Conservation (phyloP, 2,888 invertebrate genomes). For the Papilio protenor region DNA sequence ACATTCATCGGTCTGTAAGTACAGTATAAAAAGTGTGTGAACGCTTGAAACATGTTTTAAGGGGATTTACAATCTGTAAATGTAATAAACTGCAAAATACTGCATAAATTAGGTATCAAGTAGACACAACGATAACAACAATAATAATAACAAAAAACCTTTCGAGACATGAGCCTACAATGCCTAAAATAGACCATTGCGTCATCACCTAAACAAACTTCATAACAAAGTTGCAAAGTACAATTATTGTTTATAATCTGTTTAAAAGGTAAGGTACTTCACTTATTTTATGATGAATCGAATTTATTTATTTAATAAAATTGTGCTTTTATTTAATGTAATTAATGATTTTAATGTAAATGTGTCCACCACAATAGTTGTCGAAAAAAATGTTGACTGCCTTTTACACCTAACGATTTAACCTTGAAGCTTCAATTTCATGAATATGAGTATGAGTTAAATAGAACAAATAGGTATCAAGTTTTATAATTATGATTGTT, state of each 20-base stretch:
- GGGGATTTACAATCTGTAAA: constrained; percentile 31
- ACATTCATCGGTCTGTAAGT: neutral
- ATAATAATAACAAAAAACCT: neutral
- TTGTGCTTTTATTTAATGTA: neutral
- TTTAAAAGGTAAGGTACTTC: neutral
- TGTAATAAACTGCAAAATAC: neutral
- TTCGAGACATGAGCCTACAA: neutral
- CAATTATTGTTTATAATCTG: neutral
- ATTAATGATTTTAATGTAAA: too few relatives aligned
- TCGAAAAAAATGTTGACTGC: neutral
- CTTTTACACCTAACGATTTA: neutral
- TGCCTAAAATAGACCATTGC: constrained; percentile 26
- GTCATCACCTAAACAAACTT: constrained; percentile 26
- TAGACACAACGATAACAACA: constrained; percentile 7
- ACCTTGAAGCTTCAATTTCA: neutral
- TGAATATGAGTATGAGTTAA: too few relatives aligned
- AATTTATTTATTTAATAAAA: neutral
- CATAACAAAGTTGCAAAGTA: neutral
- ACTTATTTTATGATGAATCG: neutral
- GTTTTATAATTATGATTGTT: too few relatives aligned
- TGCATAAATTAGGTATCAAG: neutral
- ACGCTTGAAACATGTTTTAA: neutral
- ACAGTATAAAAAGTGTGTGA: neutral
- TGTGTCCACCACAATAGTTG: neutral
- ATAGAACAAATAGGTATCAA: too few relatives aligned